Evolutionary conservation across 2,888 invertebrate genomes (phyloP).

Genomic region (Amphipyra tragopoginis): DNA sequence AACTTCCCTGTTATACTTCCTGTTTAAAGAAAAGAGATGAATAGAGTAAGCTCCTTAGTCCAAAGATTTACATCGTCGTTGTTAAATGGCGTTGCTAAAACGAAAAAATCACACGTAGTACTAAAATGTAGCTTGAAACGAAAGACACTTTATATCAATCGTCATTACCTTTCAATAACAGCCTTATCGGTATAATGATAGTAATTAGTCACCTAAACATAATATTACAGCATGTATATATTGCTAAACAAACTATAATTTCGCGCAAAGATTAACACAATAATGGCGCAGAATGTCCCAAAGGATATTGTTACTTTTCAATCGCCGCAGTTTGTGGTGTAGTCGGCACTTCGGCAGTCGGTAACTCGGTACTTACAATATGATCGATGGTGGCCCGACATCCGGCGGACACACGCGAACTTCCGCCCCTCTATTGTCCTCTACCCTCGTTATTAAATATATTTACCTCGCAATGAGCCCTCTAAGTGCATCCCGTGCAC

Average conservation of each 20-base stretch:
- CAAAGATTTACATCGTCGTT: background rate
- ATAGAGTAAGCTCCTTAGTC: background rate
- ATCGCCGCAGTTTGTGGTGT: background rate
- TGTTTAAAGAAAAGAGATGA: constrained; percentile 57
- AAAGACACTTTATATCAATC: too few relatives aligned
- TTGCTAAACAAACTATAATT: too few relatives aligned
- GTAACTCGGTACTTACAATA: constrained; percentile 32
- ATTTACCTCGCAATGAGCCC: constrained; percentile 70
- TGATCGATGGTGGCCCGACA: constrained; percentile 76
- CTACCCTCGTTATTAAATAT: constrained; percentile 68
- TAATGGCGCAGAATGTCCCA: background rate
- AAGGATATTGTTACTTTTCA: background rate
- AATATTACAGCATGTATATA: too few relatives aligned
- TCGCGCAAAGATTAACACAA: too few relatives aligned
- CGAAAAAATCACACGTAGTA: too few relatives aligned
- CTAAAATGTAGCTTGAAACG: too few relatives aligned
- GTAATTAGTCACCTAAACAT: too few relatives aligned
- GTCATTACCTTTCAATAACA: too few relatives aligned
- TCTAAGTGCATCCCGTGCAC: constrained; percentile 59
- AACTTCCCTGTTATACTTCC: constrained; percentile 69
- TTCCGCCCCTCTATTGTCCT: constrained; percentile 83
- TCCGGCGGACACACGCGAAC: constrained; percentile 83
- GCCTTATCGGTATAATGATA: too few relatives aligned
- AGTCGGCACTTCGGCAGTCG: constrained; percentile 9
- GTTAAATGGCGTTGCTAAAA: too few relatives aligned